Conservation (phyloP, 2,113 vertebrate species). For the Antidorcas marsupialis region DNA sequence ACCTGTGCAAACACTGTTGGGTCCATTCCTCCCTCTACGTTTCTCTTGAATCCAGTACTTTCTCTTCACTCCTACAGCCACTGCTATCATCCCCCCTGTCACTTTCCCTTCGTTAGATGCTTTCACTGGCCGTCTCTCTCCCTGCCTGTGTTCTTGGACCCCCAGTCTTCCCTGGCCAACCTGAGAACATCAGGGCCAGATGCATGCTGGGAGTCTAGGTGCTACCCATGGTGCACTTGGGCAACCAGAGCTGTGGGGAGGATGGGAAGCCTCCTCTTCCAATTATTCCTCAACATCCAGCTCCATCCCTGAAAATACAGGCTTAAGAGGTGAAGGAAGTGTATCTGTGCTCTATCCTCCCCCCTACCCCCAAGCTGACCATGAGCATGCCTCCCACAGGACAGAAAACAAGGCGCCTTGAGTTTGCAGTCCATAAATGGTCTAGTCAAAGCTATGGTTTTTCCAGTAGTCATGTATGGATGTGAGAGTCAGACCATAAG, state of each 20-base stretch:
- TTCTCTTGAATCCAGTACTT: background rate
- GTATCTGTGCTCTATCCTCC: background rate
- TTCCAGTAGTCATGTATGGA: background rate
- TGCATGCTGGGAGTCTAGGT: background rate
- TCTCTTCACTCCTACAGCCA: background rate
- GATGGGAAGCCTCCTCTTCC: background rate
- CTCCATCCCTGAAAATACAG: background rate
- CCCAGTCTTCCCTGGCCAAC: background rate
- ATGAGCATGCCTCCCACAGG: background rate
- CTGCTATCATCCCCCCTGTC: background rate
- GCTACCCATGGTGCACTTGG: background rate
- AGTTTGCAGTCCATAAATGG: background rate
- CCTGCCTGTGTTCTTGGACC: background rate
- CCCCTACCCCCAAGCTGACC: background rate
- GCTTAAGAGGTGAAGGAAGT: background rate
- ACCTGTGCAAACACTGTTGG: background rate
- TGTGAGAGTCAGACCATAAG: background rate
- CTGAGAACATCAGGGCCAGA: background rate
- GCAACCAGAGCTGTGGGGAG: background rate
- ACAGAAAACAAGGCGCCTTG: accelerated
- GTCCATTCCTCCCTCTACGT: background rate
- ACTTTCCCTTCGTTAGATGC: background rate
- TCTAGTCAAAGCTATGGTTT: background rate
- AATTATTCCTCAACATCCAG: background rate
- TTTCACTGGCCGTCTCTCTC: background rate